Conservation (phyloP, 2,888 invertebrate genomes). For the Tetragonula carbonaria region DNA sequence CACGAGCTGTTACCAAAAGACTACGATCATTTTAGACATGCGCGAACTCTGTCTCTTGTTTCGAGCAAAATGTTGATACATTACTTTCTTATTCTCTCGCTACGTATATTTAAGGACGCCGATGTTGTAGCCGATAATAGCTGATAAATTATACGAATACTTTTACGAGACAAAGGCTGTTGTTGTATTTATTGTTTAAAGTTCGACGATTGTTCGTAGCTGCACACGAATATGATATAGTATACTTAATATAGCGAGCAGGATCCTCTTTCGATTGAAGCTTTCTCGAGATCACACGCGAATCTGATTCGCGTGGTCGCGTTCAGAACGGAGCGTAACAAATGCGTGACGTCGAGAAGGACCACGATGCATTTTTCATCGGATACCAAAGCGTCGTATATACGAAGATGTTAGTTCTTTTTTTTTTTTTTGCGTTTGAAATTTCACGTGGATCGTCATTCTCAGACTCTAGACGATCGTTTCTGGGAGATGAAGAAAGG, state of each 20-base stretch:
- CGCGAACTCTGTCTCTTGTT: slow-evolving; percentile 24
- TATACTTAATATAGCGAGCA: slow-evolving; percentile 10
- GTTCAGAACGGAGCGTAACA: slow-evolving; percentile 7
- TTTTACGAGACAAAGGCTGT: slow-evolving; percentile 48
- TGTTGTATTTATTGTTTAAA: slow-evolving; percentile 44
- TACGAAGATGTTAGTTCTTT: background rate
- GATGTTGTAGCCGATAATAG: slow-evolving; percentile 33
- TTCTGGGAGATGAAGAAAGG: background rate
- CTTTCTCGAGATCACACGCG: slow-evolving; percentile 56
- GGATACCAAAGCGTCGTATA: background rate
- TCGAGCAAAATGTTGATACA: background rate
- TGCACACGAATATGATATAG: slow-evolving; percentile 22
- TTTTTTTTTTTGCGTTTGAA: background rate
- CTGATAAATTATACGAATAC: slow-evolving; percentile 4
- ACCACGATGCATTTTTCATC: slow-evolving; percentile 16
- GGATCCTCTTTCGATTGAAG: slow-evolving; percentile 13
- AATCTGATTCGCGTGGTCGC: background rate
- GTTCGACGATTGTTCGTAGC: slow-evolving; percentile 25
- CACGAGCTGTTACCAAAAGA: slow-evolving; percentile 8
- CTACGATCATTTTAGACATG: slow-evolving; percentile 33
- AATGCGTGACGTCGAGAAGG: slow-evolving; percentile 1
- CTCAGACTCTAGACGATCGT: background rate
- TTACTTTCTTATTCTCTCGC: slow-evolving; percentile 25
- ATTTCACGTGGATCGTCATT: slow-evolving; percentile 1
- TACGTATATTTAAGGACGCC: slow-evolving; percentile 15